Evolutionary conservation across 1,140 invertebrate species (phyloP).

Genomic region (Ceratina calcarata): DNA sequence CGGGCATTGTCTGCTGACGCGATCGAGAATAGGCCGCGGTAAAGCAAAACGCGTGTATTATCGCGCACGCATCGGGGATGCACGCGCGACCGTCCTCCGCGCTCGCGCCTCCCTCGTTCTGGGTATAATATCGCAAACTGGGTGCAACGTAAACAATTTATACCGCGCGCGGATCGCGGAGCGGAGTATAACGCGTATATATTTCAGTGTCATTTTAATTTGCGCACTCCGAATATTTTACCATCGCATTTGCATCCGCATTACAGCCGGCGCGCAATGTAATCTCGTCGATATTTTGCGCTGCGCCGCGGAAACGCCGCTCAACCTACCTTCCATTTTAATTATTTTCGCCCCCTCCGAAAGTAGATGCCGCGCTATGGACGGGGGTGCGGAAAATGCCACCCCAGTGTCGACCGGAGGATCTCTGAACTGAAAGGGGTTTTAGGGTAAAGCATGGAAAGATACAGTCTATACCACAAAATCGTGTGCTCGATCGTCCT

Average conservation of each 20-base stretch:
- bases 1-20: slow-evolving; percentile 49
- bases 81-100: slow-evolving; percentile 18
- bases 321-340: slow-evolving; percentile 73
- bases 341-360: slow-evolving; percentile 72
- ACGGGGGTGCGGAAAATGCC: slow-evolving; percentile 42
- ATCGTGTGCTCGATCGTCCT: no score
- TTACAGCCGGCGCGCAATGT: slow-evolving; percentile 76
- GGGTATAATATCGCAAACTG: slow-evolving; percentile 71
- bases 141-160: slow-evolving; percentile 76
- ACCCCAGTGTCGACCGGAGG: slow-evolving; percentile 25
- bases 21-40: slow-evolving; percentile 60
- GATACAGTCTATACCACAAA: no score
- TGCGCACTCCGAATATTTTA: slow-evolving; percentile 78
- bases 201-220: slow-evolving; percentile 80
- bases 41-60: slow-evolving; percentile 34
- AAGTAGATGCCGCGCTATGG: slow-evolving; percentile 60
- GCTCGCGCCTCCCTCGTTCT: slow-evolving; percentile 36
- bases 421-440: not conserved
- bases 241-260: slow-evolving; percentile 77
- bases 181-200: slow-evolving; percentile 67
- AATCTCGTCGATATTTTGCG: slow-evolving; percentile 79
- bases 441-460: not conserved
- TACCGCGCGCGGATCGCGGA: slow-evolving; percentile 51
- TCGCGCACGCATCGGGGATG: slow-evolving; percentile 34
- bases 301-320: slow-evolving; percentile 66